Percentiles rank a stretch among this genome's conserved stretches.
Conservation (phyloP, 2,888 invertebrate species). For the Amphipyra berbera region DNA sequence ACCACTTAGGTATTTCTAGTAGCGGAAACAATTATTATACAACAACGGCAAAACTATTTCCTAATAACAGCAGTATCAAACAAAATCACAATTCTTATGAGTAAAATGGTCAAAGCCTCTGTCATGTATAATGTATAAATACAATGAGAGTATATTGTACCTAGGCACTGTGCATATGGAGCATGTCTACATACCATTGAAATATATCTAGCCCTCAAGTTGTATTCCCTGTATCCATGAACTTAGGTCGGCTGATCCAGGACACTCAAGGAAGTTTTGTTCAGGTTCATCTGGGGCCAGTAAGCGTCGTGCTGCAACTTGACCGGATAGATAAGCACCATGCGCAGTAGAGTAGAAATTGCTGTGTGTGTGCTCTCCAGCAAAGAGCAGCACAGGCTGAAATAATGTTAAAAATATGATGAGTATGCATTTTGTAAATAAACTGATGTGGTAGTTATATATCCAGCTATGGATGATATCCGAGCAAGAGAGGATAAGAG, state of each 20-base stretch:
- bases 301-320: constrained; percentile 94
- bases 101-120: constrained; percentile 56
- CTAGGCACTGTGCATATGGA: constrained; percentile 53
- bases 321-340: constrained; percentile 97
- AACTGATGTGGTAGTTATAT: neutral
- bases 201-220: constrained; percentile 87
- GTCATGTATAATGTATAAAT: constrained; percentile 56
- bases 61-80: too few species aligned
- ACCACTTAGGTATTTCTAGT: constrained; percentile 38
- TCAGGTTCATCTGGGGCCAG: constrained; percentile 91
- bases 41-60: constrained; percentile 41
- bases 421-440: too few species aligned
- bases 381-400: constrained; percentile 96
- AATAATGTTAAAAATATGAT: constrained; percentile 65
- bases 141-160: constrained; percentile 53
- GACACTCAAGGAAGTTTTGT: constrained; percentile 92
- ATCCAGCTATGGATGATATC: too few species aligned
- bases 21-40: constrained; percentile 38
- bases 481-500: too few species aligned
- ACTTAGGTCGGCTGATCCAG: constrained; percentile 94
- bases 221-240: constrained; percentile 97
- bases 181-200: constrained; percentile 44
- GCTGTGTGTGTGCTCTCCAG: constrained; percentile 98
- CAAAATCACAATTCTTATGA: constrained; percentile 61
- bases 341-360: constrained; percentile 98